Conservation (phyloP, 2,113 vertebrate species). For the Pyxicephalus adspersus region DNA sequence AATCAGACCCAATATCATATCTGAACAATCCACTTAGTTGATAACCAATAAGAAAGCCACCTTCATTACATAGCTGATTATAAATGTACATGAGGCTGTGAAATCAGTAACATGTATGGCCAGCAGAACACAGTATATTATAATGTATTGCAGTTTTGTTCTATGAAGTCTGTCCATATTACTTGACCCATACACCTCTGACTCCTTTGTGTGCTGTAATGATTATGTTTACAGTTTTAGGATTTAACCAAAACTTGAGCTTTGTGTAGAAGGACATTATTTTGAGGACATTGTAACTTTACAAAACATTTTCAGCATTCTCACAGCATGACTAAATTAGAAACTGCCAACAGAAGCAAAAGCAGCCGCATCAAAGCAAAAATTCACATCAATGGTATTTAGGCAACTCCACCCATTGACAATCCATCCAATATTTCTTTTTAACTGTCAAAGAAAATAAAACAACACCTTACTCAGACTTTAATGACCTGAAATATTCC, state of each 20-base stretch:
- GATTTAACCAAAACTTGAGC: not conserved
- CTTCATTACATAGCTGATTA: no score
- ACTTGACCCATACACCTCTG: no score
- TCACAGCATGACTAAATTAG: not conserved
- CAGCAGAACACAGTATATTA: not conserved
- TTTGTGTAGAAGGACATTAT: not conserved
- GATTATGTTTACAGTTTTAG: no score
- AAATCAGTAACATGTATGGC: no score
- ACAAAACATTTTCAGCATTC: conserved; percentile 23
- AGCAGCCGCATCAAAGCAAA: conserved; percentile 27
- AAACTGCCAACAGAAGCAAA: conserved; percentile 20
- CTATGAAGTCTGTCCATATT: no score
- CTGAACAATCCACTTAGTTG: no score
- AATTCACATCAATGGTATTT: conserved; percentile 40
- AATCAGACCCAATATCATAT: no score
- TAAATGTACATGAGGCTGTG: no score
- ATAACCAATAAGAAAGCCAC: no score
- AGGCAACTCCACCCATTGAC: conserved; percentile 5
- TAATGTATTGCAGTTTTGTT: not conserved
- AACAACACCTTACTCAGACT: not conserved
- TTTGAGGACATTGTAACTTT: not conserved
- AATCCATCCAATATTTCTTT: not conserved
- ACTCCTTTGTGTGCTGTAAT: no score
- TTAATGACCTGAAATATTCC: not conserved
- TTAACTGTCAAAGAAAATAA: not conserved